Evolutionary conservation across 2,888 invertebrate species (phyloP).

Genomic region (Ophion obscuratus): DNA sequence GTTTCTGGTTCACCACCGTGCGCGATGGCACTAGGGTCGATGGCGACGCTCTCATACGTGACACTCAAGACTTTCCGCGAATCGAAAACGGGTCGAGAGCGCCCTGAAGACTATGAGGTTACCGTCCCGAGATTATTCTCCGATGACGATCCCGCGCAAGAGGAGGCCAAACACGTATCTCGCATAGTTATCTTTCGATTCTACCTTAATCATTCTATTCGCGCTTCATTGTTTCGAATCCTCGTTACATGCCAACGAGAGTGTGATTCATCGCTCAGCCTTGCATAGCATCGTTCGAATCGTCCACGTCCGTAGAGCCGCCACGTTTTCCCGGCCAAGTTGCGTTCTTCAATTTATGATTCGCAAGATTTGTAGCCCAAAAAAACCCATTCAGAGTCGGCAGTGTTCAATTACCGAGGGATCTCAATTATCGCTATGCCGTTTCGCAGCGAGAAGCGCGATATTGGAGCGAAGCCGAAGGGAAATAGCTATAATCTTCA

Average conservation of each 20-base stretch:
- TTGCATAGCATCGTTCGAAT: background rate
- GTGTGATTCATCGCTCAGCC: background rate
- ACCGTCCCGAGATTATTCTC: constrained; percentile 63
- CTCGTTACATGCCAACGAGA: background rate
- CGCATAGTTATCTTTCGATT: constrained; percentile 48
- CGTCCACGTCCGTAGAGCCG: background rate
- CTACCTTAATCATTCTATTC: constrained; percentile 33
- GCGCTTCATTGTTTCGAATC: background rate
- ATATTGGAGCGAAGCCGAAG: constrained; percentile 52
- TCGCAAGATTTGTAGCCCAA: background rate
- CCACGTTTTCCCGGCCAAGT: background rate
- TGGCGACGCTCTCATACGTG: constrained; percentile 61
- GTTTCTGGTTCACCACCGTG: constrained; percentile 41
- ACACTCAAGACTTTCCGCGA: constrained; percentile 68
- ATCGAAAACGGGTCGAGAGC: constrained; percentile 70
- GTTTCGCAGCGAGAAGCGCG: constrained; percentile 7
- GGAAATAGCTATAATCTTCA: constrained; percentile 82
- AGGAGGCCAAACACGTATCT: constrained; percentile 2
- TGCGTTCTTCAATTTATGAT: background rate
- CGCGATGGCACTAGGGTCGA: constrained; percentile 65
- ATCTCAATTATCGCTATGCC: background rate
- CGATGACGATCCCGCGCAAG: constrained; percentile 49
- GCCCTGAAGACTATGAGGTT: constrained; percentile 65
- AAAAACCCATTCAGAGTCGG: background rate
- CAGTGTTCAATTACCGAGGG: background rate